These are phyloP conservation scores for Pogonophryne albipinna DNA, from an alignment of 2,797 vertebrate species.

Conservation along the genomic window DNA sequence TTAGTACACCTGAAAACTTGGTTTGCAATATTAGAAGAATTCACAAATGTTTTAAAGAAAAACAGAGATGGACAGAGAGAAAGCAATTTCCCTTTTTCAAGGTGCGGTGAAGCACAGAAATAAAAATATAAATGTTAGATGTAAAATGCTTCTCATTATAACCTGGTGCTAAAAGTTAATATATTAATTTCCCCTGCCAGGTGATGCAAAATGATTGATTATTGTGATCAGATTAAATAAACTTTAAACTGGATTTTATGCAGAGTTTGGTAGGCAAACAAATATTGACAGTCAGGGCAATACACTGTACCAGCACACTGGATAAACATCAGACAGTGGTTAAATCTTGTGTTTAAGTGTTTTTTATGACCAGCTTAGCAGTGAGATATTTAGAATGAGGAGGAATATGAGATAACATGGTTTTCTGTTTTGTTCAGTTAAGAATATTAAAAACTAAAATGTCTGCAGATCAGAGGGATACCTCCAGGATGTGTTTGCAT, in stretches of 20 bases:
- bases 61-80: constrained; percentile 9
- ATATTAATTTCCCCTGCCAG: constrained; percentile 44
- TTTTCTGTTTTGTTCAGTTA: constrained; percentile 28
- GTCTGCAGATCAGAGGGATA: constrained; percentile 32
- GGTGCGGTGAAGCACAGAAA: constrained; percentile 43
- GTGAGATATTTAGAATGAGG: constrained; percentile 25
- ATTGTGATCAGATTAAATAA: constrained; percentile 59
- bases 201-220: constrained; percentile 60
- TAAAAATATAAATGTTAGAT: constrained; percentile 49
- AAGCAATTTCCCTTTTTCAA: constrained; percentile 42
- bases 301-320: constrained; percentile 10
- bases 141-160: constrained; percentile 57
- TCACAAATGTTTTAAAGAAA: neutral
- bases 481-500: constrained; percentile 45
- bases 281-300: constrained; percentile 27
- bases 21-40: too few relatives aligned
- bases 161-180: constrained; percentile 39
- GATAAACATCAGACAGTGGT: constrained; percentile 28
- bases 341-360: constrained; percentile 14
- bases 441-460: constrained; percentile 37
- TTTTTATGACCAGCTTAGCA: constrained; percentile 33
- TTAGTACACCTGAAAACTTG: too few relatives aligned
- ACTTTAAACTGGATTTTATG: constrained; percentile 51
- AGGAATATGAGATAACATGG: constrained; percentile 12
- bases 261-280: constrained; percentile 52